Evolutionary conservation across 1,140 invertebrate species (phyloP).

Genomic region (Cydia fagiglandana): DNA sequence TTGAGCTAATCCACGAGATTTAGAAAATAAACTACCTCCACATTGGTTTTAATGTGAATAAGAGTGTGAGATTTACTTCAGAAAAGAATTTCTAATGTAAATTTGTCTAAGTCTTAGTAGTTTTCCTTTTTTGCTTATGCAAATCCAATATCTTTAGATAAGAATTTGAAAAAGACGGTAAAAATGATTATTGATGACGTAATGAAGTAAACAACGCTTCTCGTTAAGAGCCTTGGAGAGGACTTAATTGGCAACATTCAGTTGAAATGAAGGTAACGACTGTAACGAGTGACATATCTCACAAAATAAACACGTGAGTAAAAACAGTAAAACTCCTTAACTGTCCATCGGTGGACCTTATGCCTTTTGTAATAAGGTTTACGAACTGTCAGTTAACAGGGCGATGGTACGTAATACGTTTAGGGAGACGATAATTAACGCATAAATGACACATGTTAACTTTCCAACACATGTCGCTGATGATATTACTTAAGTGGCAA

Average conservation of each 20-base stretch:
- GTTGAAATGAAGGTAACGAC: background rate
- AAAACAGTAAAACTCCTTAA: no score
- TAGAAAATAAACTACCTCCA: no score
- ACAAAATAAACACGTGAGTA: background rate
- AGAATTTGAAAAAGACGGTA: background rate
- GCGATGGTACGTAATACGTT: background rate
- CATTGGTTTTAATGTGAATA: no score
- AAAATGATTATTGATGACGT: background rate
- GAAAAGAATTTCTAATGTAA: no score
- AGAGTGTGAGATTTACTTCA: no score
- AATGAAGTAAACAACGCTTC: background rate
- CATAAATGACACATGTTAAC: constrained; percentile 1
- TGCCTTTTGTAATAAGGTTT: no score
- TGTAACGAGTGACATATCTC: background rate
- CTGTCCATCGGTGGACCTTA: no score
- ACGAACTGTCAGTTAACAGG: no score
- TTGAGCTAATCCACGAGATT: no score
- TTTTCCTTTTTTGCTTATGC: no score
- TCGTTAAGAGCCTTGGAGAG: background rate
- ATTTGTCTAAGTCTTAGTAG: no score
- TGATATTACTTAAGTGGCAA: background rate
- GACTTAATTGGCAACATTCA: constrained; percentile 12
- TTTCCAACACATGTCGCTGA: background rate
- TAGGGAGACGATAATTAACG: constrained; percentile 1
- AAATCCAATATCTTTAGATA: no score